Conservation (phyloP, 2,888 invertebrate species). For the Coleophora deauratella region DNA sequence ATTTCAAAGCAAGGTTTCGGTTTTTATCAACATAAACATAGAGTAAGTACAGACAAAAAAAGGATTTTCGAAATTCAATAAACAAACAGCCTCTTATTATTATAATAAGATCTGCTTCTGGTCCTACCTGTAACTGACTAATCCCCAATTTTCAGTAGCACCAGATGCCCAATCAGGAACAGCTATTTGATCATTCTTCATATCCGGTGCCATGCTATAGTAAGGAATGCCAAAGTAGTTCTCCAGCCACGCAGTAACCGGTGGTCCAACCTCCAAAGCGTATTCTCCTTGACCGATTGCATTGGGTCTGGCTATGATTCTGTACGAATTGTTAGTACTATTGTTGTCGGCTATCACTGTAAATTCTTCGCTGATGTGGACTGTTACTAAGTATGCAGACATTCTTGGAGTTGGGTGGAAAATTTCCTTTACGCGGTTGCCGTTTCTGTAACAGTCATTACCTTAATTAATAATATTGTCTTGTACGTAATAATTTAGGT, state of each 20-base stretch:
- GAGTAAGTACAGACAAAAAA: no score
- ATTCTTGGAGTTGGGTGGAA: slow-evolving; percentile 79
- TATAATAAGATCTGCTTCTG: no score
- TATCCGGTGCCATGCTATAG: slow-evolving; percentile 44
- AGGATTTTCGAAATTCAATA: no score
- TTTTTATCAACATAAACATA: no score
- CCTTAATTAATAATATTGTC: background rate
- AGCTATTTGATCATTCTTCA: slow-evolving; percentile 65
- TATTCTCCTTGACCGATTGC: slow-evolving; percentile 53
- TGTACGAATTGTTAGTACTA: slow-evolving; percentile 36
- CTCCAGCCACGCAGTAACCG: slow-evolving; percentile 51
- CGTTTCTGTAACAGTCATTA: slow-evolving; percentile 29
- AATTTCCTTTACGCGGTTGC: slow-evolving; percentile 43
- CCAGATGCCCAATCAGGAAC: slow-evolving; percentile 66
- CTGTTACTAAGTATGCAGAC: slow-evolving; percentile 89
- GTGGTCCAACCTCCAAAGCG: slow-evolving; percentile 57
- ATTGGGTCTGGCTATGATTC: slow-evolving; percentile 53
- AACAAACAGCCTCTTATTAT: no score
- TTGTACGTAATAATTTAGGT: no score
- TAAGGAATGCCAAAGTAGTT: slow-evolving; percentile 52
- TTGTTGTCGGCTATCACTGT: slow-evolving; percentile 48
- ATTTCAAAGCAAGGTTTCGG: no score
- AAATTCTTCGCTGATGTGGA: slow-evolving; percentile 69
- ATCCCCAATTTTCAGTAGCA: slow-evolving; percentile 66
- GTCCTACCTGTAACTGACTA: slow-evolving; percentile 57